These are phyloP conservation scores for Microctonus aethiopoides DNA, from an alignment of 2,888 invertebrate genomes.

Conservation along the genomic window DNA sequence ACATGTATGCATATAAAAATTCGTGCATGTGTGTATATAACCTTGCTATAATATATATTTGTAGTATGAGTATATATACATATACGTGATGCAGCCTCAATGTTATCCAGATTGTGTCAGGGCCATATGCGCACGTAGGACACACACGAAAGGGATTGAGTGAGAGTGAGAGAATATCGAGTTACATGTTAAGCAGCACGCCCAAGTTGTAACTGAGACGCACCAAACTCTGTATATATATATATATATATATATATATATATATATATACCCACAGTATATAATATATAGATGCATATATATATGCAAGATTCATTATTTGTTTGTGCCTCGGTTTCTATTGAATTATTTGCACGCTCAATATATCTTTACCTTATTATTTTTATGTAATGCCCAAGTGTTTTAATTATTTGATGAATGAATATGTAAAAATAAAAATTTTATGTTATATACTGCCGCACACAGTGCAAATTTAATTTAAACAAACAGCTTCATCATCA, in stretches of 20 bases:
- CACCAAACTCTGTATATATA: constrained; percentile 43
- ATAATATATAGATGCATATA: background rate
- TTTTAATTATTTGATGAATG: no score
- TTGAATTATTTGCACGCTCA: no score
- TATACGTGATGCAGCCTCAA: constrained; percentile 23
- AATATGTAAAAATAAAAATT: no score
- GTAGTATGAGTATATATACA: background rate
- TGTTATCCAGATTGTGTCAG: constrained; percentile 26
- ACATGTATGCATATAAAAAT: background rate
- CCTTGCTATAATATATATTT: background rate
- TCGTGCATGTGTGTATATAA: background rate
- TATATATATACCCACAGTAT: no score
- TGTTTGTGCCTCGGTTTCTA: background rate
- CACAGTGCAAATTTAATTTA: no score
- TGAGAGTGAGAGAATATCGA: constrained; percentile 52
- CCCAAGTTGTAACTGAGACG: constrained; percentile 58
- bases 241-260: constrained; percentile 10
- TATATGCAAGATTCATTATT: constrained; percentile 1
- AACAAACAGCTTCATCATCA: no score
- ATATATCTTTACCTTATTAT: no score
- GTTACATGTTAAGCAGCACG: constrained; percentile 61
- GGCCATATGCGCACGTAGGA: constrained; percentile 3
- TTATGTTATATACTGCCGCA: no score
- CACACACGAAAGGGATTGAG: constrained; percentile 20
- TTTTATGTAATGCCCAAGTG: no score